These are phyloP conservation scores for cattle (Bos taurus) DNA, from an alignment of 2,113 vertebrate genomes.

Conservation along the genomic window DNA sequence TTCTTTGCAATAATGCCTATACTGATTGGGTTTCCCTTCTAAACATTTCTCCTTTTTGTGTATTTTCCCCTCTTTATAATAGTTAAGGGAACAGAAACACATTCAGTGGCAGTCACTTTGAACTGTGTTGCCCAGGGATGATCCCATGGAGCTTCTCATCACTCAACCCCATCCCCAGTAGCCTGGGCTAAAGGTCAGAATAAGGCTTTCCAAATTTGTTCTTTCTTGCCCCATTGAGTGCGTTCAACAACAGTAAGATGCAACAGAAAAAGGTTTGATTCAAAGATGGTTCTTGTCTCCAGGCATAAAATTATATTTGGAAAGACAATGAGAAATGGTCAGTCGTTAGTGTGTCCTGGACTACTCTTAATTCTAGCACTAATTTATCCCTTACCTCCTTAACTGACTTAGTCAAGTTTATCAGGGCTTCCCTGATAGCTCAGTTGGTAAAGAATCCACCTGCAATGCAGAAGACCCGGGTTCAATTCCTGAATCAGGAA, in stretches of 20 bases:
- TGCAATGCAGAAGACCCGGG: neutral
- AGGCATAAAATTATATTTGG: neutral
- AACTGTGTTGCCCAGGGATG: neutral
- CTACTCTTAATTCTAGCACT: neutral
- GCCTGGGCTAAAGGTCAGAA: neutral
- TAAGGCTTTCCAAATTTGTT: neutral
- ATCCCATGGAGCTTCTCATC: neutral
- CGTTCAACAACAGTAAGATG: neutral
- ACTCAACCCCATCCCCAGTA: neutral
- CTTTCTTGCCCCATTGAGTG: neutral
- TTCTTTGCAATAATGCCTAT: neutral
- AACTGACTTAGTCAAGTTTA: neutral
- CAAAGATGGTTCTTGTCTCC: neutral
- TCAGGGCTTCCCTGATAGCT: neutral
- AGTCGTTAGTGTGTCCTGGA: accelerated
- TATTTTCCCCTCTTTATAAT: neutral
- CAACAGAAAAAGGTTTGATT: neutral
- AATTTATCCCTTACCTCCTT: neutral
- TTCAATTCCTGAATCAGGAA: neutral
- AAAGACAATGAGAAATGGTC: neutral
- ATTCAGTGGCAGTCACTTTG: neutral
- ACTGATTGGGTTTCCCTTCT: neutral
- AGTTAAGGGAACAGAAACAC: neutral
- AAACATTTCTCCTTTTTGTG: neutral
- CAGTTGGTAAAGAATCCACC: neutral